Conservation (phyloP, 2,888 invertebrate species). For the Nymphalis polychloros region DNA sequence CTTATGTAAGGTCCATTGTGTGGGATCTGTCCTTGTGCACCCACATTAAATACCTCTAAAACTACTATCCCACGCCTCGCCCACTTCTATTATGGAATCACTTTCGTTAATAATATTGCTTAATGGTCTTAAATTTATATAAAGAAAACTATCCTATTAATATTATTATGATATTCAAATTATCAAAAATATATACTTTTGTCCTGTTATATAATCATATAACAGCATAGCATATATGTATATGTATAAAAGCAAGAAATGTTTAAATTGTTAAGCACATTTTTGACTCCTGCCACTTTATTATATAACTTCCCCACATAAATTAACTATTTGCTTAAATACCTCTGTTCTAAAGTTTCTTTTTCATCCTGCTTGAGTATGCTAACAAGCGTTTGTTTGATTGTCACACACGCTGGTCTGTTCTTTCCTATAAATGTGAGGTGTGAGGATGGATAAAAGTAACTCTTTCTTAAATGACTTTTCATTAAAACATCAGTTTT, state of each 20-base stretch:
- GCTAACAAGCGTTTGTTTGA: background rate
- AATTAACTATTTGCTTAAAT: no score
- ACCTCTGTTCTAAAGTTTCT: background rate
- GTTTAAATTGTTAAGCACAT: no score
- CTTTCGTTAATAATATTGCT: constrained; percentile 70
- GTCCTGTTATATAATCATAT: no score
- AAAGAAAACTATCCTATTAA: constrained; percentile 47
- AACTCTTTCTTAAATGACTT: background rate
- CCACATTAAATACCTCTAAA: constrained; percentile 53
- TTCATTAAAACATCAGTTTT: background rate
- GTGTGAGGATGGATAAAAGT: constrained; percentile 3
- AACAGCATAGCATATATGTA: no score
- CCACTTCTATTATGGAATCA: constrained; percentile 58
- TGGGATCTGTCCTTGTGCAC: constrained; percentile 71
- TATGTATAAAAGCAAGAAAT: no score
- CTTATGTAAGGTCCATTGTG: constrained; percentile 42
- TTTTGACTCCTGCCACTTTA: no score
- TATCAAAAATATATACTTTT: no score
- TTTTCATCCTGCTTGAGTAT: background rate
- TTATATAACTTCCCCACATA: no score
- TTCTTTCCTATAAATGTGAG: constrained; percentile 1
- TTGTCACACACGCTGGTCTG: background rate
- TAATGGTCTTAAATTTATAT: constrained; percentile 55
- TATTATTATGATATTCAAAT: background rate
- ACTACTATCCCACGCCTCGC: constrained; percentile 68